These are phyloP conservation scores for Drosophila prostipennis DNA, from an alignment of 2,888 invertebrate genomes.

Conservation along the genomic window DNA sequence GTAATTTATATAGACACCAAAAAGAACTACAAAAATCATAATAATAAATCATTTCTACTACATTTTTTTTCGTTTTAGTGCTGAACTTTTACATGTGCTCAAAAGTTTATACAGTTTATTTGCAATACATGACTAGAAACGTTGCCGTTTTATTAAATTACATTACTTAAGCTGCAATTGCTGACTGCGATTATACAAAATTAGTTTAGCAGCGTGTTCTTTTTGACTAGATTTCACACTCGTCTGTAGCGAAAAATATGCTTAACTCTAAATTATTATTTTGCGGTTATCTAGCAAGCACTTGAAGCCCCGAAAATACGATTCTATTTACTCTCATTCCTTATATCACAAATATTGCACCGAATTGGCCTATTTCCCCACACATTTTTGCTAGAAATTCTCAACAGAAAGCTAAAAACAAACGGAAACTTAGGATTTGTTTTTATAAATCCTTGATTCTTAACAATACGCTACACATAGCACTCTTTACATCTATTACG, in stretches of 20 bases:
- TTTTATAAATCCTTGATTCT: conserved; percentile 5
- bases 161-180: conserved; percentile 13
- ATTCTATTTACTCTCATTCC: conserved; percentile 39
- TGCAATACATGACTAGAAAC: conserved; percentile 30
- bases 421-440: conserved; percentile 10
- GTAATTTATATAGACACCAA: conserved; percentile 71
- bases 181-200: conserved; percentile 42
- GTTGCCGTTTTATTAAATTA: conserved; percentile 11
- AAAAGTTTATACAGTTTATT: conserved; percentile 1
- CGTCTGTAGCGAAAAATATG: conserved; percentile 39
- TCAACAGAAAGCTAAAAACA: conserved; percentile 33
- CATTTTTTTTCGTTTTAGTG: conserved; percentile 31
- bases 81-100: conserved; percentile 11
- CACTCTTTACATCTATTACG: conserved; percentile 21
- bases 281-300: conserved; percentile 7
- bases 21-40: conserved; percentile 44
- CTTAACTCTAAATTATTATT: conserved; percentile 35
- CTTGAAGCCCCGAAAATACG: conserved; percentile 25
- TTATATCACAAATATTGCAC: conserved; percentile 84
- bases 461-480: conserved; percentile 24
- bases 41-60: conserved; percentile 60
- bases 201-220: conserved; percentile 41
- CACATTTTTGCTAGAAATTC: conserved; percentile 65
- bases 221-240: conserved; percentile 76
- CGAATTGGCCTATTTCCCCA: conserved; percentile 80